Evolutionary conservation across 2,113 vertebrate species (phyloP), one percentile per base, ranked within the genome.

Genomic region (Motacilla tschutschensis): DNA sequence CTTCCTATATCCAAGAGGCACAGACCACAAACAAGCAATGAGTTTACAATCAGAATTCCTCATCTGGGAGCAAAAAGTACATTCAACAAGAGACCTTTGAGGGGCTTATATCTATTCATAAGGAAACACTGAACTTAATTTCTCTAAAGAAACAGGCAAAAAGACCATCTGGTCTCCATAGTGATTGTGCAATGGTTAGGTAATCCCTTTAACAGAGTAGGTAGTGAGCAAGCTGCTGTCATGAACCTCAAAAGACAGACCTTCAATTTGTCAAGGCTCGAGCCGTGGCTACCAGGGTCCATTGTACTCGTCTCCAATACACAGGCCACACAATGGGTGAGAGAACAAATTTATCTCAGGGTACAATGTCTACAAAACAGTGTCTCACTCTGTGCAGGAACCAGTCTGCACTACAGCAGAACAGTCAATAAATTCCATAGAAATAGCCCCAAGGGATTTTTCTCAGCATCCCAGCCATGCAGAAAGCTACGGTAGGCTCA

Each of bases 131-230:
- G 84, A 91, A 79, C 63, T 14, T 54, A 77, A 47, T 87, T 70
- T 85, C 55, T 88, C 85, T 83, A 57, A 96, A 91, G 92, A 82
- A 69, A 85, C 85, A 88, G 58, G 87, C 59, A 75, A 93, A 92
- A 91, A 89, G 90, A 94, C 93, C 93, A 93, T 95, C 94, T 96
- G 94, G 91, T 93, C 92, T 92, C 93, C 75, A 73, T 6, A 89
- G 92, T 31, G 59, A 94, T n/a, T 67, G 80, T 69, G 91, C 85
- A 91, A 48, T 88, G 79, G 82, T 73, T 87, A 87, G 78, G 74
- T 67, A 93, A 95, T 93, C 92, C 93, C 91, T 88, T 89, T 73
- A 94, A 84, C 20, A 72, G 44, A 92, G 79, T 78, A 40, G 72
- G 83, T 69, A 93, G 91, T 10, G 4, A 90, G 89, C 57, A 88